Evolutionary conservation across 2,888 invertebrate genomes (phyloP).

Genomic region (Villa cingulata): DNA sequence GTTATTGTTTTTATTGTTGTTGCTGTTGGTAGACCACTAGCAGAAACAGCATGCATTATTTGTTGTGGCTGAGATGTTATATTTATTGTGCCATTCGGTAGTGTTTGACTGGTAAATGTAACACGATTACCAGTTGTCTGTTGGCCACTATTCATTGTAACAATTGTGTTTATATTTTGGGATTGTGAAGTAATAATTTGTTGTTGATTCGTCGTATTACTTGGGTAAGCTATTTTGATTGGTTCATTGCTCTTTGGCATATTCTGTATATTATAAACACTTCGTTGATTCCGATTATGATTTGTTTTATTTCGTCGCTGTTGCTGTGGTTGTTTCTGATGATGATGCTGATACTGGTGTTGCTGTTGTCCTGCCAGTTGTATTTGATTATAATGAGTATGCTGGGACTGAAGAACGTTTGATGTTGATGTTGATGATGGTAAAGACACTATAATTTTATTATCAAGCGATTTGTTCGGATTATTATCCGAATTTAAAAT

Average conservation of each 20-base stretch:
- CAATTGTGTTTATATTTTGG: constrained; percentile 12
- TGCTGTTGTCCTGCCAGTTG: neutral
- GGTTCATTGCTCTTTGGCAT: constrained; percentile 40
- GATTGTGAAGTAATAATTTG: constrained; percentile 16
- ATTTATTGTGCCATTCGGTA: constrained; percentile 58
- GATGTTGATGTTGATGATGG: neutral
- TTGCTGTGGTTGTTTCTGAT: constrained; percentile 4
- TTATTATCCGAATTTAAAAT: neutral
- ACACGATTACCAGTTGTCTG: constrained; percentile 41
- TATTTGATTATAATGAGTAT: neutral
- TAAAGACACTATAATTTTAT: neutral
- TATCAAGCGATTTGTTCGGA: too few relatives aligned
- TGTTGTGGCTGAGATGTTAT: constrained; percentile 36
- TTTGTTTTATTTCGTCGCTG: constrained; percentile 19
- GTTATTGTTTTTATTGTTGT: constrained; percentile 36
- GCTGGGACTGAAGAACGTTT: too few relatives aligned
- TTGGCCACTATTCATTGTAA: constrained; percentile 33
- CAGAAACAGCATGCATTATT: constrained; percentile 37
- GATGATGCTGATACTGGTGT: constrained; percentile 6
- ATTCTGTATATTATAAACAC: constrained; percentile 14
- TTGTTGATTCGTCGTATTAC: constrained; percentile 19
- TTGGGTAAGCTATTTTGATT: constrained; percentile 42
- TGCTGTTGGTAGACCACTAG: constrained; percentile 38
- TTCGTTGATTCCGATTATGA: constrained; percentile 1
- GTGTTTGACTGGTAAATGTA: constrained; percentile 47